Conservation (phyloP, 2,797 vertebrate species). For the Octomys mimax region DNA sequence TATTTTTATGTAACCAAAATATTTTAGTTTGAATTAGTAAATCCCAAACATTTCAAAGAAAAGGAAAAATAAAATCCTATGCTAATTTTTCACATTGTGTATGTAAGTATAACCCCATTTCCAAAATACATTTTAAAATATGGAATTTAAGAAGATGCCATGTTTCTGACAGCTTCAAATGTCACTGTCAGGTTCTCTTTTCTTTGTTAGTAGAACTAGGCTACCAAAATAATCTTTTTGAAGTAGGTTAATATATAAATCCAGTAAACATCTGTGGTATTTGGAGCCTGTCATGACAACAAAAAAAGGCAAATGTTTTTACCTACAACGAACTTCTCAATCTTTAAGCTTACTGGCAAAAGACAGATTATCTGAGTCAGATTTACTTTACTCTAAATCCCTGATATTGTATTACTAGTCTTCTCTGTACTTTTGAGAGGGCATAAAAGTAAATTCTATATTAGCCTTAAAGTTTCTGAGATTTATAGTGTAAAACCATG, state of each 20-base stretch:
- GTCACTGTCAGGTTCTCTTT: neutral
- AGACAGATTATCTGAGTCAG: conserved; percentile 37
- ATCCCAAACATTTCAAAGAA: neutral
- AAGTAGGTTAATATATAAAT: neutral
- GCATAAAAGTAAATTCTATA: conserved; percentile 2
- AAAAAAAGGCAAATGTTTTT: neutral
- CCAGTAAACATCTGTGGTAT: neutral
- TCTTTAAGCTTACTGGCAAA: conserved; percentile 38
- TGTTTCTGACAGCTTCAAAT: neutral
- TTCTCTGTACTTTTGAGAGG: neutral
- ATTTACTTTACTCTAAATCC: conserved; percentile 50
- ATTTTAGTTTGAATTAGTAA: neutral
- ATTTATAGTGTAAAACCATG: neutral
- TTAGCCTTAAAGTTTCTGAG: conserved; percentile 51
- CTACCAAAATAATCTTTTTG: neutral
- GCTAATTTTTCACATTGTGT: neutral
- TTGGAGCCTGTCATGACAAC: neutral
- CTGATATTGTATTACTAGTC: conserved; percentile 53
- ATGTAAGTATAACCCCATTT: neutral
- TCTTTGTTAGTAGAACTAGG: neutral
- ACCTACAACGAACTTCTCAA: accelerated
- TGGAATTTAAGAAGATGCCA: neutral
- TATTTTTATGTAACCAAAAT: neutral
- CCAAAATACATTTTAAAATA: neutral
- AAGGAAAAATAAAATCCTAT: neutral